Percentiles rank a stretch among this genome's conserved stretches.
phyloP scores from a whole-genome alignment of 2,113 vertebrate genomes.

The Paraplagusia blochii region DNA sequence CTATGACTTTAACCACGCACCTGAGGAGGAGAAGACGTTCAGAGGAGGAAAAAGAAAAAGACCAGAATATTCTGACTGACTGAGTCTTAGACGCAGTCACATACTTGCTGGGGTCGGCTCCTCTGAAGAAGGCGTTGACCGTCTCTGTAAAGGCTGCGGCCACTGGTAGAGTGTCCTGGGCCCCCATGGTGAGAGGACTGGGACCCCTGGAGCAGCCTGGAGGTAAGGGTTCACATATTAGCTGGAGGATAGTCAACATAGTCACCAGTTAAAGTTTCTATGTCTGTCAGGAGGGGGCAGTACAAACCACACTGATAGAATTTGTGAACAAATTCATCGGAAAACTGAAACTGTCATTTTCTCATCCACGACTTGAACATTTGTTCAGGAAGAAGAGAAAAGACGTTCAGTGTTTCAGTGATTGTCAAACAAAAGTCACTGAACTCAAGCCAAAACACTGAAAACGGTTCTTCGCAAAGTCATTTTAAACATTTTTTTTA shows the following conservation, averaged over 20 bases:
- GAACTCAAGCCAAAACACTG: neutral
- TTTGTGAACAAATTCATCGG: too few species aligned
- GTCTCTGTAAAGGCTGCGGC: conserved; percentile 98
- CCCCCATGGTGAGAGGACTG: conserved; percentile 97
- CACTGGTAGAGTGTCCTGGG: conserved; percentile 96
- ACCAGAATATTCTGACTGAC: neutral
- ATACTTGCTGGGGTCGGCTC: conserved; percentile 96
- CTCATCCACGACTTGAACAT: too few species aligned
- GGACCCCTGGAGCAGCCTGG: conserved; percentile 94
- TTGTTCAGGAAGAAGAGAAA: too few species aligned
- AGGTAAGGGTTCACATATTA: conserved; percentile 10
- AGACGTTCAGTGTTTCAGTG: too few species aligned
- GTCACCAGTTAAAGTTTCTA: too few species aligned
- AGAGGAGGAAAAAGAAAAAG: neutral
- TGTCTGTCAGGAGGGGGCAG: too few species aligned
- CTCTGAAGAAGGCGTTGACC: conserved; percentile 96
- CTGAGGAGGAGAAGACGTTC: conserved; percentile 61
- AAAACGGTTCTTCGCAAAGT: too few species aligned
- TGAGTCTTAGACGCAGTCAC: conserved; percentile 31
- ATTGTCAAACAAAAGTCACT: too few species aligned
- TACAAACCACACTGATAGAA: too few species aligned
- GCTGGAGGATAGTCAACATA: too few species aligned
- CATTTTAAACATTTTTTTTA: too few species aligned
- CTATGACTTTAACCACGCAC: conserved; percentile 96
- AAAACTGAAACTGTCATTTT: too few species aligned